phyloP scores from a whole-genome alignment of 2,113 vertebrate species.

The Thinocorus orbignyianus region DNA sequence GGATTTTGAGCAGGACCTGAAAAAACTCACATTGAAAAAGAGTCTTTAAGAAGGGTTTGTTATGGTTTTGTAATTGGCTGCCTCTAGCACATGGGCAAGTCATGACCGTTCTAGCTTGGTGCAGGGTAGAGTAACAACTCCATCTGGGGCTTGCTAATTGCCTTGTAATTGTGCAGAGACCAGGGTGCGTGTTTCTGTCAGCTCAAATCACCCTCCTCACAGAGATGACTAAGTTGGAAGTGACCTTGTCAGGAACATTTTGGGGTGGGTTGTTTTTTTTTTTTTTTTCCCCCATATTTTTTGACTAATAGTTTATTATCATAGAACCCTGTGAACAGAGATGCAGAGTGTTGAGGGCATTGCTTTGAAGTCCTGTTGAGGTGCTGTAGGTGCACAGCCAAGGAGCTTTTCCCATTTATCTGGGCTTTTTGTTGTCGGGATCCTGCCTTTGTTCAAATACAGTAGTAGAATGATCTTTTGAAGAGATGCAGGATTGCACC shows the following conservation, averaged over 20 bases:
- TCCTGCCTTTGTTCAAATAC: neutral
- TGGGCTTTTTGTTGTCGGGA: neutral
- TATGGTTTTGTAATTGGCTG: neutral
- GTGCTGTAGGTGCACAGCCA: neutral
- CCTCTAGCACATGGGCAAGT: neutral
- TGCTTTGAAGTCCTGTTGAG: neutral
- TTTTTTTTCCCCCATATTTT: neutral
- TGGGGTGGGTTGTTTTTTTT: neutral
- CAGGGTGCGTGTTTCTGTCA: neutral
- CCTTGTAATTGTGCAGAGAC: neutral
- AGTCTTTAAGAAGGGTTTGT: neutral
- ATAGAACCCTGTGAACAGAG: accelerated
- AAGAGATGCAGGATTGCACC: neutral
- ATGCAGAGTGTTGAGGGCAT: neutral
- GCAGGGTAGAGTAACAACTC: neutral
- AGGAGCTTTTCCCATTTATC: neutral
- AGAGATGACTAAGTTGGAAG: neutral
- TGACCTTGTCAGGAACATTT: neutral
- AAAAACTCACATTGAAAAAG: slow-evolving; percentile 19
- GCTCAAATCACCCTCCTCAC: neutral
- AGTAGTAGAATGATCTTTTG: neutral
- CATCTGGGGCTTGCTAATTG: slow-evolving; percentile 17
- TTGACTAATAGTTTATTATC: neutral
- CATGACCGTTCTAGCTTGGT: neutral
- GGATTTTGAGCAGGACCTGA: neutral